A percentile compares a stretch with the other conserved stretches of the same genome.
phyloP scores from a whole-genome alignment of 2,888 invertebrate species.

The Cyclophora punctaria region DNA sequence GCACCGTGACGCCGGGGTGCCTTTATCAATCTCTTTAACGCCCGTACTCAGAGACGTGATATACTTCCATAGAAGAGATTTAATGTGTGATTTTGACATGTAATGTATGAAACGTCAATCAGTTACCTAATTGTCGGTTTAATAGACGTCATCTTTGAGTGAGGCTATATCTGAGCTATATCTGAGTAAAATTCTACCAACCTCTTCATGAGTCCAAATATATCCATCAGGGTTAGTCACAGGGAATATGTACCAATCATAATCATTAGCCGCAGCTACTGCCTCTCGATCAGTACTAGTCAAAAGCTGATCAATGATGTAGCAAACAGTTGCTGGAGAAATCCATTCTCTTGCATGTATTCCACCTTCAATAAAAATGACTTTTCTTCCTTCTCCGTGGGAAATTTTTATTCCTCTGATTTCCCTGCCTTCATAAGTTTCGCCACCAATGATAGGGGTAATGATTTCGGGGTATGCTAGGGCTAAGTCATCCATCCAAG shows the following conservation, averaged over 20 bases:
- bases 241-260: slow-evolving; percentile 85
- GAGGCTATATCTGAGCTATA: too few species aligned
- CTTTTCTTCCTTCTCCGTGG: slow-evolving; percentile 43
- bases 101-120: too few species aligned
- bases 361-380: slow-evolving; percentile 63
- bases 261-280: slow-evolving; percentile 62
- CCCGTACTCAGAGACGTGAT: too few species aligned
- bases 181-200: slow-evolving; percentile 22
- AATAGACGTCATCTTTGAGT: too few species aligned
- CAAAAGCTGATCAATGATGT: slow-evolving; percentile 75
- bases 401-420: slow-evolving; percentile 68
- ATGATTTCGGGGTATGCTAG: slow-evolving; percentile 56
- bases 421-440: slow-evolving; percentile 56
- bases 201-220: slow-evolving; percentile 78
- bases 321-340: slow-evolving; percentile 77
- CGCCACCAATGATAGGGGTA: slow-evolving; percentile 50
- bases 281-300: slow-evolving; percentile 66
- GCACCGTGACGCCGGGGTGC: too few species aligned
- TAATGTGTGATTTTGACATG: too few species aligned
- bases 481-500: slow-evolving; percentile 73
- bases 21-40: too few species aligned
- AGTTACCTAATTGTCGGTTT: too few species aligned
- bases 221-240: slow-evolving; percentile 87
- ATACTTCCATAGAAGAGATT: too few species aligned
- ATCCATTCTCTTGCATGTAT: slow-evolving; percentile 88